A percentile compares a stretch with the other conserved stretches of the same genome.
phyloP scores from a whole-genome alignment of 30 jellyfish, hydroid and myxozoan species.

The Nemopilema nomurai region DNA sequence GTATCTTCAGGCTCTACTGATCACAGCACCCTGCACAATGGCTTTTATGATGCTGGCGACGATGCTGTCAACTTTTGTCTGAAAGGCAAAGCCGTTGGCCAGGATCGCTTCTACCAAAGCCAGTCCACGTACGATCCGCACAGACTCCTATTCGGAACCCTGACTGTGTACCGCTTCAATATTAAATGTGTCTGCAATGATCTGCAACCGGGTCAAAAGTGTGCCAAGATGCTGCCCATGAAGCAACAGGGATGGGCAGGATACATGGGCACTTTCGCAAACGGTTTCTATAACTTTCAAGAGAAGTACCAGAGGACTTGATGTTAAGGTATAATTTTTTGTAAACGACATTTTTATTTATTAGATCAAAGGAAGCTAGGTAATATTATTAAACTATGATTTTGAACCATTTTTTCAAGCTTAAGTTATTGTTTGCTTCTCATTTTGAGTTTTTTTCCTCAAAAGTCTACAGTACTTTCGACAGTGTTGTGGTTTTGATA shows the following conservation, averaged over 20 bases:
- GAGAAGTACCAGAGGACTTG: neutral
- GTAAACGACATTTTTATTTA: too few relatives aligned
- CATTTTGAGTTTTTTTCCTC: too few relatives aligned
- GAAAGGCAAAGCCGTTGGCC: slow-evolving; percentile 50
- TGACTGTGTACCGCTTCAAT: slow-evolving; percentile 82
- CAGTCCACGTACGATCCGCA: slow-evolving; percentile 71
- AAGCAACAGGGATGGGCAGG: slow-evolving; percentile 96
- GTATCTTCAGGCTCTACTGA: neutral
- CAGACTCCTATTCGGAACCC: slow-evolving; percentile 76
- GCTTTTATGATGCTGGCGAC: slow-evolving; percentile 95
- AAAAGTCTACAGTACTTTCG: too few relatives aligned
- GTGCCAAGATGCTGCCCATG: slow-evolving; percentile 90
- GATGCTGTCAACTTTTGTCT: slow-evolving; percentile 90
- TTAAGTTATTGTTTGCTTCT: too few relatives aligned
- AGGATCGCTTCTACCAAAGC: slow-evolving; percentile 55
- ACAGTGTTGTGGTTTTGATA: too few relatives aligned
- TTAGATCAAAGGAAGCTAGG: too few relatives aligned
- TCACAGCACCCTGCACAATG: slow-evolving; percentile 11
- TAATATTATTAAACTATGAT: too few relatives aligned
- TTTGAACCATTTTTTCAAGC: too few relatives aligned
- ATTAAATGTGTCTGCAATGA: slow-evolving; percentile 80
- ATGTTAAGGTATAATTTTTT: neutral
- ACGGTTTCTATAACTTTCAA: slow-evolving; percentile 79
- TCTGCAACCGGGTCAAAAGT: slow-evolving; percentile 23
- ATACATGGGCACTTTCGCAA: slow-evolving; percentile 91